Evolutionary conservation across 1,140 invertebrate genomes (phyloP).

Genomic region (Orchesella cincta): DNA sequence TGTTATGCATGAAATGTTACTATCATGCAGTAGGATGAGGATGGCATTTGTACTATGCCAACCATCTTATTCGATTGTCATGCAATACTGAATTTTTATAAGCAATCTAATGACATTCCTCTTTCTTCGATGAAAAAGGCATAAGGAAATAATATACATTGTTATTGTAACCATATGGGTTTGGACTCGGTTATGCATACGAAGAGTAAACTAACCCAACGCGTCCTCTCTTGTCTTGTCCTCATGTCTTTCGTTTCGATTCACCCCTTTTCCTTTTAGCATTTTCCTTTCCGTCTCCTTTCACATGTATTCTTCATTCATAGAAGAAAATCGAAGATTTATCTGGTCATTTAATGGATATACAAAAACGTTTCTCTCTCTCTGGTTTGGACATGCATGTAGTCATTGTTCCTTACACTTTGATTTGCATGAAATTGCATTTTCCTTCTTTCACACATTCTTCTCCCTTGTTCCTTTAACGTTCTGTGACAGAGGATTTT

Average conservation of each 20-base stretch:
- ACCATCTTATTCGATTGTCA: no score
- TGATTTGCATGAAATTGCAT: slow-evolving; percentile 51
- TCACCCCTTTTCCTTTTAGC: slow-evolving; percentile 26
- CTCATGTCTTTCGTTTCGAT: background rate
- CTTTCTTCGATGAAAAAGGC: no score
- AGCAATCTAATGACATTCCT: background rate
- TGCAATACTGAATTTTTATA: background rate
- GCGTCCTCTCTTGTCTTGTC: background rate
- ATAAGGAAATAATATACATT: no score
- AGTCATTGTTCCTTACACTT: slow-evolving; percentile 27
- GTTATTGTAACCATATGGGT: no score
- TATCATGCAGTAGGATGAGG: no score
- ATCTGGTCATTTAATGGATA: slow-evolving; percentile 3
- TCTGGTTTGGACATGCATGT: background rate
- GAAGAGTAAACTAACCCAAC: no score
- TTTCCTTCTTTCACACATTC: slow-evolving; percentile 39
- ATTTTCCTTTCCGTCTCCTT: slow-evolving; percentile 7
- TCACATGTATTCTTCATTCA: background rate
- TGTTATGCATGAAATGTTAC: background rate
- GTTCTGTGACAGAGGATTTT: background rate
- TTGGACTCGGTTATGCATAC: no score
- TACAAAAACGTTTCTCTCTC: background rate
- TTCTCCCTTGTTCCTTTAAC: slow-evolving; percentile 26
- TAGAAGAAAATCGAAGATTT: slow-evolving; percentile 1
- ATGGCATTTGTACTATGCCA: no score